Percentiles rank a stretch among this genome's conserved stretches.
phyloP scores from a whole-genome alignment of 2,113 vertebrate genomes.

The Aramus guarauna region DNA sequence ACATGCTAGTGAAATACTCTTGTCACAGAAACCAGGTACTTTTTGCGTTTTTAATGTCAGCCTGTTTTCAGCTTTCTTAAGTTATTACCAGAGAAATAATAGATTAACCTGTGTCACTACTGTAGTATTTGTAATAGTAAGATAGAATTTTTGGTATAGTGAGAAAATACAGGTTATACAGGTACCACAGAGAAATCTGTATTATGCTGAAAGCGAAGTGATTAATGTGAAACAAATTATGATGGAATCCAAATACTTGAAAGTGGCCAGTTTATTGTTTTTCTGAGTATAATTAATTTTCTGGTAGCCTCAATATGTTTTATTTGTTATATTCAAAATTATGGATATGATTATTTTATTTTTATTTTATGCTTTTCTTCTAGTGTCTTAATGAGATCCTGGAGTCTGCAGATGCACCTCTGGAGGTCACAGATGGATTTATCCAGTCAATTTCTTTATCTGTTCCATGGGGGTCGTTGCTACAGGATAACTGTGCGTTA shows the following conservation, averaged over 20 bases:
- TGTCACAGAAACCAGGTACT: background rate
- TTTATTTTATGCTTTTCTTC: background rate
- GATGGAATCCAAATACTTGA: background rate
- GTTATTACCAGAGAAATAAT: background rate
- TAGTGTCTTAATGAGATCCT: slow-evolving; percentile 96
- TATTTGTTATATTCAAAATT: background rate
- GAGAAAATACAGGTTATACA: background rate
- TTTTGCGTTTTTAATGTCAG: background rate
- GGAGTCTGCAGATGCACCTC: slow-evolving; percentile 91
- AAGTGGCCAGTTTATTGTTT: background rate
- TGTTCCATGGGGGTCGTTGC: slow-evolving; percentile 91
- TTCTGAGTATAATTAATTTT: background rate
- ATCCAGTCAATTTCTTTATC: slow-evolving; percentile 94
- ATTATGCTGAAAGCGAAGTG: background rate
- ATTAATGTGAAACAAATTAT: background rate
- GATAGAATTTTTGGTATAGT: background rate
- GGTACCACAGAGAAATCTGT: background rate
- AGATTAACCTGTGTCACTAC: background rate
- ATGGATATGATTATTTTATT: background rate
- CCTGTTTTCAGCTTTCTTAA: background rate
- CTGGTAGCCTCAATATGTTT: background rate
- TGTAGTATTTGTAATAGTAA: background rate
- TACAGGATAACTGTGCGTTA: slow-evolving; percentile 94
- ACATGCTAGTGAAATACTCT: background rate
- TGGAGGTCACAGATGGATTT: slow-evolving; percentile 94